Evolutionary conservation across 2,888 invertebrate genomes (phyloP).

Genomic region (Philereme vetulata): DNA sequence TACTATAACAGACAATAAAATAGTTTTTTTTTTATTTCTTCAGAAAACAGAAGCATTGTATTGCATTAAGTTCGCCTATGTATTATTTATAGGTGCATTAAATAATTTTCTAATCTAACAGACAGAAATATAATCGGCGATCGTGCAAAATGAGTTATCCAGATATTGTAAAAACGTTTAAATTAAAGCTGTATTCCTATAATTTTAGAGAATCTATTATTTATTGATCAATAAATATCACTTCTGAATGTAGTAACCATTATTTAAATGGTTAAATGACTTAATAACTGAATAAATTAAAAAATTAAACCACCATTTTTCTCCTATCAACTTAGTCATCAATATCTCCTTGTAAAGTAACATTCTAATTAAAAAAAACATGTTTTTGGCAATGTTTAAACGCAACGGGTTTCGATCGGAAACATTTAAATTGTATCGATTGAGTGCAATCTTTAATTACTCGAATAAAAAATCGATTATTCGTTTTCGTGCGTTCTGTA

Average conservation of each 20-base stretch:
- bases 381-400: constrained; percentile 45
- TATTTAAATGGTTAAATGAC: neutral
- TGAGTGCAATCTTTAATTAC: constrained; percentile 62
- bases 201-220: too few relatives aligned
- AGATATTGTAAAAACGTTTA: too few relatives aligned
- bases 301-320: constrained; percentile 9
- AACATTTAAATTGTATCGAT: constrained; percentile 60
- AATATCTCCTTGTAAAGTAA: constrained; percentile 39
- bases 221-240: neutral
- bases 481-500: constrained; percentile 41
- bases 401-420: constrained; percentile 61
- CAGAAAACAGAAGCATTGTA: too few relatives aligned
- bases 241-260: neutral
- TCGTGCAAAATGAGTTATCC: too few relatives aligned
- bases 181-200: too few relatives aligned
- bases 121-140: too few relatives aligned
- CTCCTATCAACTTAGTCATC: constrained; percentile 18
- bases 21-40: too few relatives aligned
- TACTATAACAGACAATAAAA: too few relatives aligned
- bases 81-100: too few relatives aligned
- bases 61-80: too few relatives aligned
- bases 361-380: constrained; percentile 44
- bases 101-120: too few relatives aligned
- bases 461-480: constrained; percentile 33
- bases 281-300: constrained; percentile 3